Evolutionary conservation across 2,113 vertebrate species (phyloP).

Genomic region (Scomber scombrus): DNA sequence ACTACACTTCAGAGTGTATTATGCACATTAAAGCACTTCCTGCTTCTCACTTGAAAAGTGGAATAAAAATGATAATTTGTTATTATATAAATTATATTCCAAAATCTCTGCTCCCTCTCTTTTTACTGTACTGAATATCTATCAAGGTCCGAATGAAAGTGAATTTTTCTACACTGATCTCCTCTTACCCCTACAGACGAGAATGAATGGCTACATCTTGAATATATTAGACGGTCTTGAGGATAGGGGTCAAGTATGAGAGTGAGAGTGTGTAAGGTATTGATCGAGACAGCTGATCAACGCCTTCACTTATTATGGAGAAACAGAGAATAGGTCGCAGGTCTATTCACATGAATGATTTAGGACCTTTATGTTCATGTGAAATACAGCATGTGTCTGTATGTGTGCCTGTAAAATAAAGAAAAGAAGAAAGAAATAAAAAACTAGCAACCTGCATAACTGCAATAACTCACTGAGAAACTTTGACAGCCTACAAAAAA

Average conservation of each 20-base stretch:
- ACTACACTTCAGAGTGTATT: constrained; percentile 7
- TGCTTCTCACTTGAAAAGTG: neutral
- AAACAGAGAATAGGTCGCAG: constrained; percentile 38
- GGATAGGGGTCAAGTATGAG: constrained; percentile 67
- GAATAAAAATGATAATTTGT: neutral
- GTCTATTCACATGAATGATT: constrained; percentile 60
- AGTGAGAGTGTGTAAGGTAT: constrained; percentile 45
- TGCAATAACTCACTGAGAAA: constrained; percentile 12
- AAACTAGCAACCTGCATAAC: neutral
- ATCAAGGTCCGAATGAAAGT: neutral
- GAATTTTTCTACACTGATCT: neutral
- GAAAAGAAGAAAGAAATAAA: constrained; percentile 7
- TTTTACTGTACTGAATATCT: neutral
- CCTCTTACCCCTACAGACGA: neutral
- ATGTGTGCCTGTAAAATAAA: neutral
- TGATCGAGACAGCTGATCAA: constrained; percentile 69
- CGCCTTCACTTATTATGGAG: constrained; percentile 64
- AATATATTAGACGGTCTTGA: constrained; percentile 43
- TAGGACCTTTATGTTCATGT: constrained; percentile 16
- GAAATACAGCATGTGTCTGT: neutral
- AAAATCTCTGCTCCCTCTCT: too few relatives aligned
- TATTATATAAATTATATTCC: neutral
- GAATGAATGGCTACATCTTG: constrained; percentile 1
- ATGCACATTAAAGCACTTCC: neutral
- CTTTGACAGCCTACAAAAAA: neutral